Conservation (phyloP, 2,113 vertebrate species). For the Callopanchax toddi region DNA sequence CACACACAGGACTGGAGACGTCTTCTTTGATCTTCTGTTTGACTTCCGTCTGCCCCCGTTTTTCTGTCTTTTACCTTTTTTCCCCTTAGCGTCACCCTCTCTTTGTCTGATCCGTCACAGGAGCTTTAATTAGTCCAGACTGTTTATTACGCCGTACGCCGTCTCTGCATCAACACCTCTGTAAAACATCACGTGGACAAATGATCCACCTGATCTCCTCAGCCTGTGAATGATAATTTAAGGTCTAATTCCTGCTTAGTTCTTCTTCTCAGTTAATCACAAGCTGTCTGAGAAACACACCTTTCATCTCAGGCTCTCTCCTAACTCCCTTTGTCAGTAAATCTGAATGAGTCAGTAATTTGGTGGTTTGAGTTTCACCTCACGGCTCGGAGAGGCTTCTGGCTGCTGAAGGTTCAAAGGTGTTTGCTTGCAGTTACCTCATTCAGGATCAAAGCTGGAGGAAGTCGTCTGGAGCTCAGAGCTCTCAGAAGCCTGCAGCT, state of each 20-base stretch:
- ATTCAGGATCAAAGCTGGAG: constrained; percentile 37
- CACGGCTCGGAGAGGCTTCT: constrained; percentile 10
- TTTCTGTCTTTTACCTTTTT: background rate
- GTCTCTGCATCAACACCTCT: background rate
- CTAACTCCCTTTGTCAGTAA: constrained; percentile 15
- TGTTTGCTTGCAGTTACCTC: constrained; percentile 27
- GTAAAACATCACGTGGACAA: too few relatives aligned
- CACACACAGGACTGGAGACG: constrained; percentile 4
- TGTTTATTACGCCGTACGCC: background rate
- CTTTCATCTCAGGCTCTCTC: constrained; percentile 25
- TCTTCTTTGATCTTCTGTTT: constrained; percentile 40
- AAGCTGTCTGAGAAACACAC: constrained; percentile 25
- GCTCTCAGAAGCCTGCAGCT: constrained; percentile 26
- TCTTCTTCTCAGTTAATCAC: constrained; percentile 16
- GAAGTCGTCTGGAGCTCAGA: background rate
- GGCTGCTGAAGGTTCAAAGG: background rate
- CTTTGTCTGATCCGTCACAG: background rate
- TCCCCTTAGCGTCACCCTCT: background rate
- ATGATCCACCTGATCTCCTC: background rate
- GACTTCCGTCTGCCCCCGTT: background rate
- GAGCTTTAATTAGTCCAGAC: background rate
- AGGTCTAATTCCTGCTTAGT: background rate
- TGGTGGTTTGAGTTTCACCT: background rate
- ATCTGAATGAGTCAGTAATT: constrained; percentile 16
- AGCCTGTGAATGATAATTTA: background rate